Percentiles rank a stretch among this genome's conserved stretches.
Evolutionary conservation across 2,113 vertebrate genomes (phyloP).

Genomic region (Papio anubis): DNA sequence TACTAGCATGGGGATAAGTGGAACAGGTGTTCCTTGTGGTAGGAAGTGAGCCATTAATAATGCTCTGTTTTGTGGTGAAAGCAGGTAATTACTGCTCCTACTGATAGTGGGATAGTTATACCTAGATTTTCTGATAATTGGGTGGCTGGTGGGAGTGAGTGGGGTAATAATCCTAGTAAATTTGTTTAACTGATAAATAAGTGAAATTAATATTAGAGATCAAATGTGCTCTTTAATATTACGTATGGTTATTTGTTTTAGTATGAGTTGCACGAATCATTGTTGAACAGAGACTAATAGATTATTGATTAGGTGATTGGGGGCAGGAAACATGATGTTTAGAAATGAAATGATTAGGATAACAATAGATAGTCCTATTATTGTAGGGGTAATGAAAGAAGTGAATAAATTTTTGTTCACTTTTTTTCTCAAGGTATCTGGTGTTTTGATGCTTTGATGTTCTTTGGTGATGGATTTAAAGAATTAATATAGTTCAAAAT

Average conservation of each 20-base stretch:
- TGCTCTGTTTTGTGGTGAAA: fast-evolving
- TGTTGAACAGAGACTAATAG: not conserved
- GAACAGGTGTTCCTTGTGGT: not conserved
- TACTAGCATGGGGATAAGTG: not conserved
- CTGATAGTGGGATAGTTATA: not conserved
- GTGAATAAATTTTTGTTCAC: not conserved
- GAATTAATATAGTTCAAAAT: not conserved
- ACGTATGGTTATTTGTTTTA: not conserved
- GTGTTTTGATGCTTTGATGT: not conserved
- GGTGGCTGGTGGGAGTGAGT: not conserved
- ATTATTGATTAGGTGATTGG: not conserved
- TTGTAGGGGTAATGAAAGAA: not conserved
- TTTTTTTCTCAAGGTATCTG: not conserved
- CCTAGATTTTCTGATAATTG: not conserved
- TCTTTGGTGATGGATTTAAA: not conserved
- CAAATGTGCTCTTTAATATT: not conserved
- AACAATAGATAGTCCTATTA: not conserved
- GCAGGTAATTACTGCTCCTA: fast-evolving
- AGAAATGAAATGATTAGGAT: not conserved
- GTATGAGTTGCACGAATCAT: not conserved
- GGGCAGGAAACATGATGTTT: not conserved
- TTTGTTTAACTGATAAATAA: not conserved
- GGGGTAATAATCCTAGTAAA: not conserved
- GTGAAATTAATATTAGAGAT: not conserved
- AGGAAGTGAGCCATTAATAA: not conserved